phyloP scores from a whole-genome alignment of 1,140 invertebrate genomes.

The Zaprionus kolodkinae region DNA sequence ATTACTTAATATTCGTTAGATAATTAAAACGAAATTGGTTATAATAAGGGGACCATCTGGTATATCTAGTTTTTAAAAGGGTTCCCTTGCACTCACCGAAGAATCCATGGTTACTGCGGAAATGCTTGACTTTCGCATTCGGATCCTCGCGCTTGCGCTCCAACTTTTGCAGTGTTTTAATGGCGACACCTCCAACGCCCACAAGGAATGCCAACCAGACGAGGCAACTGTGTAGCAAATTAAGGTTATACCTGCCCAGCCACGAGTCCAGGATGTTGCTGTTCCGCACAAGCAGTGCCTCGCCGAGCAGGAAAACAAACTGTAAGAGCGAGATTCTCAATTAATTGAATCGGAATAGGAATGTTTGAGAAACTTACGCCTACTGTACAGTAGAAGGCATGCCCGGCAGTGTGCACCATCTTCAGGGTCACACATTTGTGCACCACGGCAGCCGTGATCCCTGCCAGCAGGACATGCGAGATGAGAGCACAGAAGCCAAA shows the following conservation, averaged over 20 bases:
- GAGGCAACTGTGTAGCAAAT: conserved; percentile 56
- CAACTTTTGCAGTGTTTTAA: conserved; percentile 65
- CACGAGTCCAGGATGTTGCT: conserved; percentile 42
- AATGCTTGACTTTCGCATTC: conserved; percentile 56
- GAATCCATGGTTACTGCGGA: conserved; percentile 67
- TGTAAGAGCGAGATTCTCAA: conserved; percentile 9
- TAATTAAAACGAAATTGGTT: too few relatives aligned
- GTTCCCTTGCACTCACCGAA: conserved; percentile 45
- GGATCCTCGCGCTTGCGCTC: conserved; percentile 70
- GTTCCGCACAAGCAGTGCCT: conserved; percentile 69
- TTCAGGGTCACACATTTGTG: conserved; percentile 70
- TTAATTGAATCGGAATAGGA: too few relatives aligned
- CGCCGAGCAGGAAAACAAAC: conserved; percentile 76
- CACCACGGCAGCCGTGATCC: conserved; percentile 61
- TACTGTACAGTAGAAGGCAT: conserved; percentile 80
- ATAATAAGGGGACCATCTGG: not conserved
- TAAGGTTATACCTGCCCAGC: conserved; percentile 45
- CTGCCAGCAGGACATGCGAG: conserved; percentile 60
- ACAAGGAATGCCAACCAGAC: conserved; percentile 54
- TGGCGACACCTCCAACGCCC: conserved; percentile 57
- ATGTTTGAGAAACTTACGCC: conserved; percentile 55
- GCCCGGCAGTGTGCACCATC: conserved; percentile 71
- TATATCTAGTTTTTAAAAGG: not conserved
- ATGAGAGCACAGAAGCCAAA: conserved; percentile 66
- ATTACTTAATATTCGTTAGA: too few relatives aligned